Evolutionary conservation across 2,113 vertebrate species (phyloP), one percentile per base, ranked within the genome.

Genomic region (Neogale vison): DNA sequence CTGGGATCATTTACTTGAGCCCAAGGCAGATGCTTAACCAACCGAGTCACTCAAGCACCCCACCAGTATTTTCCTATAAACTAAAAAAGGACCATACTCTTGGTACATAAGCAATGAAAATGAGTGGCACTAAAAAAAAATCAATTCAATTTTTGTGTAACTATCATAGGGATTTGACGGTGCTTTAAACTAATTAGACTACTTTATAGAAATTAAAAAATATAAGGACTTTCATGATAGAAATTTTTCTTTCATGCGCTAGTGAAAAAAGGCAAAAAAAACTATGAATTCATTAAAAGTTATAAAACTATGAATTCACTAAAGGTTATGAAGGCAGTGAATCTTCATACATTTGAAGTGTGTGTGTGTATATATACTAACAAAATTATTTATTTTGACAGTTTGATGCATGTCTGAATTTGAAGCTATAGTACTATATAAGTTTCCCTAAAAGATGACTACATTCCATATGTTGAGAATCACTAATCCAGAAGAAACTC

Each of bases 181-280:
- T 89, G 15, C 23, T 61, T 93, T 61, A 79, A 93, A 71, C 4
- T 50, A 77, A 84, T 0, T 61, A 34, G 23, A 79, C 21, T 36
- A 84, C 12, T 63, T 55, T 69, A 71, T 12, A 79, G 79, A 29
- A 12, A 52, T 69, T 67, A 96, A 87, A 83, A 82, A 61, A 24
- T 4, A 8, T 23, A 36, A 69, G 31, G 21, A 85, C n/a, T 10
- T 89, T 90, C 20, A 84, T 15, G 4, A 80, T 7, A 55, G 20
- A 87, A 87, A 39, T 59, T 57, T 23, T 72, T 94, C 50, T 55
- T 90, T 63, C 45, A 86, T 8, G 36, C 5, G 45, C n/a, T 86
- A 94, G 21, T 72, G 52, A 80, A 90, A 93, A 71, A 91, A 55
- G 39, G 74, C n/a, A 93, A 72, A 72, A 72, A 96, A 93, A 65